Evolutionary conservation across 2,888 invertebrate genomes (phyloP).

Genomic region (Drosophila borealis): DNA sequence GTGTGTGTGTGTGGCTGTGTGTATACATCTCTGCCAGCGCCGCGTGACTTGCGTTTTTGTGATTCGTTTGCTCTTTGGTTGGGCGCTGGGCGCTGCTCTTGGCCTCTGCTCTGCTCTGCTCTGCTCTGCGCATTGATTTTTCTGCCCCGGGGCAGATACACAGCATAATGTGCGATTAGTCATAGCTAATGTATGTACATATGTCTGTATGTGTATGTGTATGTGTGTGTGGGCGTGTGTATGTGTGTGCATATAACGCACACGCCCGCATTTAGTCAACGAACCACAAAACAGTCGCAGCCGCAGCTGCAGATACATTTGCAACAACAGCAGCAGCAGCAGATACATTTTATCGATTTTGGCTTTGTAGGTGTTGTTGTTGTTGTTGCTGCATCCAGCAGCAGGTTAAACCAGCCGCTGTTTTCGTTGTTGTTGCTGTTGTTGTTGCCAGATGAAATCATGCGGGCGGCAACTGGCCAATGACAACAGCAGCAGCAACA

Average conservation of each 20-base stretch:
- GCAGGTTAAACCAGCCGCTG: slow-evolving; percentile 51
- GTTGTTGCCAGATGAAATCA: slow-evolving; percentile 74
- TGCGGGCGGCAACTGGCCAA: slow-evolving; percentile 63
- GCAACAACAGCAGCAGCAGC: slow-evolving; percentile 26
- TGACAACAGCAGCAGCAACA: slow-evolving; percentile 49
- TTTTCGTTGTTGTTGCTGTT: slow-evolving; percentile 19
- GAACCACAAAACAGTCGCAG: slow-evolving; percentile 70
- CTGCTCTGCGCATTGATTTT: slow-evolving; percentile 72
- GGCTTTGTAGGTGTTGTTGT: slow-evolving; percentile 14
- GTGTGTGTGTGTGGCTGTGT: slow-evolving; percentile 27
- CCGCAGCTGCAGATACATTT: slow-evolving; percentile 71
- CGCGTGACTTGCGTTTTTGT: slow-evolving; percentile 78
- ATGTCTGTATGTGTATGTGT: background rate
- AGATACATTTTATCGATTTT: slow-evolving; percentile 59
- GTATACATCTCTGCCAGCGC: slow-evolving; percentile 37
- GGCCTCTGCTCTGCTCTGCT: slow-evolving; percentile 20
- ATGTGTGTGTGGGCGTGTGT: slow-evolving; percentile 10
- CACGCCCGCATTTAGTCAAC: slow-evolving; percentile 81
- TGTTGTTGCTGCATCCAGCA: slow-evolving; percentile 64
- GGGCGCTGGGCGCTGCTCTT: slow-evolving; percentile 18
- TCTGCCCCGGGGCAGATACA: slow-evolving; percentile 69
- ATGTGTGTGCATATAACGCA: slow-evolving; percentile 56
- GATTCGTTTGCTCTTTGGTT: slow-evolving; percentile 72
- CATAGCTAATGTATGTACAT: slow-evolving; percentile 26
- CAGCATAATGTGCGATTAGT: slow-evolving; percentile 67